Evolutionary conservation across 2,113 vertebrate genomes (phyloP).

Genomic region (Scalopus aquaticus): DNA sequence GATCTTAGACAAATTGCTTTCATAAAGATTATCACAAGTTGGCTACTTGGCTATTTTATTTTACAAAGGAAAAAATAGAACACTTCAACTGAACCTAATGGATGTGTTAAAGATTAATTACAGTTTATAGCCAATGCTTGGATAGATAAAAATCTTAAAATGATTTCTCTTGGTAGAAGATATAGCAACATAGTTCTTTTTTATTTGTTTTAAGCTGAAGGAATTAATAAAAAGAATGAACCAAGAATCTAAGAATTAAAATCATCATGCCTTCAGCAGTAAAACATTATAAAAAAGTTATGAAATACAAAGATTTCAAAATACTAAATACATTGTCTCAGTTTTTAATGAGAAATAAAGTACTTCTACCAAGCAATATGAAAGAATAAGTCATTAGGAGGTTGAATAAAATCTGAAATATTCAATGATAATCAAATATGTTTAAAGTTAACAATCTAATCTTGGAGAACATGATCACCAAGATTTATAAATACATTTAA

Average conservation of each 20-base stretch:
- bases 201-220: conserved; percentile 24
- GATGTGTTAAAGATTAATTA: neutral
- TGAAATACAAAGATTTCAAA: conserved; percentile 31
- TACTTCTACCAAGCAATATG: neutral
- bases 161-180: conserved; percentile 25
- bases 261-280: neutral
- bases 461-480: neutral
- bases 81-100: neutral
- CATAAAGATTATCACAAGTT: neutral
- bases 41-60: neutral
- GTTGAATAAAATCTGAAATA: conserved; percentile 13
- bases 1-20: neutral
- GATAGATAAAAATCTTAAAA: neutral
- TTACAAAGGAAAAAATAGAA: neutral
- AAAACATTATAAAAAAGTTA: neutral
- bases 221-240: conserved; percentile 42
- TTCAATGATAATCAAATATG: neutral
- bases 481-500: conserved; percentile 8
- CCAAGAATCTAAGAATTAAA: conserved; percentile 32
- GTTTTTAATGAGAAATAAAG: conserved; percentile 41
- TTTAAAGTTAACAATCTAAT: neutral
- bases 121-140: neutral
- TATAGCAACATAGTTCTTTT: neutral
- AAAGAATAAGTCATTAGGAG: neutral
- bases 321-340: conserved; percentile 16